Conservation (phyloP, 2,797 vertebrate species). For the Meriones psammophilus region DNA sequence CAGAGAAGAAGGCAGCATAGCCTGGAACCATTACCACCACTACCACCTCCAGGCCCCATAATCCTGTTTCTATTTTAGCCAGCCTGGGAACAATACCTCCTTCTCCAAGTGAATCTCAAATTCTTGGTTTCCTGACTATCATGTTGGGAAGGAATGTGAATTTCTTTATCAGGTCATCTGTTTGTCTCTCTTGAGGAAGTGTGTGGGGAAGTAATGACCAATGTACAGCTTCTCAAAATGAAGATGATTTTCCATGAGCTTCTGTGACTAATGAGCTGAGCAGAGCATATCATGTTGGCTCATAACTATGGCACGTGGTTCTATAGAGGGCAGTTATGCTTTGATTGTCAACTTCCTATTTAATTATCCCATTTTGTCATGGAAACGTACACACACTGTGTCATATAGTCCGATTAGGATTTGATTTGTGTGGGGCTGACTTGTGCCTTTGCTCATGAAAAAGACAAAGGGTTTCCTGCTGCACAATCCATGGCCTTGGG, state of each 20-base stretch:
- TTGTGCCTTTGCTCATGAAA: not conserved
- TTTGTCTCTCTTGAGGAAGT: not conserved
- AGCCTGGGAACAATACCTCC: not conserved
- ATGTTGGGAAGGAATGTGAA: not conserved
- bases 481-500: not conserved
- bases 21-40: not conserved
- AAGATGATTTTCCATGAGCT: conserved; percentile 75
- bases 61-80: accelerated
- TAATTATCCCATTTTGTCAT: conserved; percentile 65
- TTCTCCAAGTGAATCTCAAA: not conserved
- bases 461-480: not conserved
- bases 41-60: too few relatives aligned
- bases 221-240: not conserved
- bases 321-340: conserved; percentile 46
- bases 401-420: not conserved
- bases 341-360: conserved; percentile 82
- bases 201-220: not conserved
- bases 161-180: not conserved
- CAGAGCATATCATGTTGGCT: conserved; percentile 35
- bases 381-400: conserved; percentile 3
- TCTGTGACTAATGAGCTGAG: conserved; percentile 75
- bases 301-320: conserved; percentile 16
- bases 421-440: not conserved
- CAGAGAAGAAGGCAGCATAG: too few relatives aligned
- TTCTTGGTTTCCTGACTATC: not conserved